Percentiles rank a stretch among this genome's conserved stretches.
Conservation (phyloP, 2,888 invertebrate genomes). For the Neoaliturus tenellus region DNA sequence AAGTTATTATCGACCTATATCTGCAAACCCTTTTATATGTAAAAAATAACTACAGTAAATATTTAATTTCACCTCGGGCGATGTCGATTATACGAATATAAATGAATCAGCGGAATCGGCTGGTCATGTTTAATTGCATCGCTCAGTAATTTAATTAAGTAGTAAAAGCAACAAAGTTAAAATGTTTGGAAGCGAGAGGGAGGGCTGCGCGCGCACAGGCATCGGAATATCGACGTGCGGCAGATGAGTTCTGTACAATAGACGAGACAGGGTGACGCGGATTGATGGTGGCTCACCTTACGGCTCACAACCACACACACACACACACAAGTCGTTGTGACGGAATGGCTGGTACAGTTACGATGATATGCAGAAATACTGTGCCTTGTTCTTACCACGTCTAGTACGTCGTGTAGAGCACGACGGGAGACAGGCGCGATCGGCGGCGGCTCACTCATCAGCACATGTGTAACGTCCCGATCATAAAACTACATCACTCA, state of each 20-base stretch:
- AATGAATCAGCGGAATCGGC: not conserved
- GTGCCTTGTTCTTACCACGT: too few species aligned
- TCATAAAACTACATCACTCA: too few species aligned
- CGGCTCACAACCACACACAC: not conserved
- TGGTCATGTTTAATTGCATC: not conserved
- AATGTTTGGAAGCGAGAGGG: not conserved
- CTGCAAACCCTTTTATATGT: too few species aligned
- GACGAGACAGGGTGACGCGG: constrained; percentile 27
- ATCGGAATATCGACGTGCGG: constrained; percentile 38
- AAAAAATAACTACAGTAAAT: too few species aligned
- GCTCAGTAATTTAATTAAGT: not conserved
- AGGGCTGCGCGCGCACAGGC: not conserved
- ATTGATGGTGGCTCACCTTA: constrained; percentile 35
- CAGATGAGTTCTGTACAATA: constrained; percentile 44
- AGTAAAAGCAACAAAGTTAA: not conserved
- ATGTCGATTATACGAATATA: too few species aligned
- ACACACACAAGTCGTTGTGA: not conserved
- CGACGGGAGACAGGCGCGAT: not conserved
- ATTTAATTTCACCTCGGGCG: too few species aligned
- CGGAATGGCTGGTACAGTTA: not conserved
- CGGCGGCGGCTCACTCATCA: not conserved
- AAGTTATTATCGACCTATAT: too few species aligned
- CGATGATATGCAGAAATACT: too few species aligned
- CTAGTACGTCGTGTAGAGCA: not conserved
- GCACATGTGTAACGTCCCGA: too few species aligned